Conservation (phyloP, 2,113 vertebrate species). For the Clarias gariepinus region DNA sequence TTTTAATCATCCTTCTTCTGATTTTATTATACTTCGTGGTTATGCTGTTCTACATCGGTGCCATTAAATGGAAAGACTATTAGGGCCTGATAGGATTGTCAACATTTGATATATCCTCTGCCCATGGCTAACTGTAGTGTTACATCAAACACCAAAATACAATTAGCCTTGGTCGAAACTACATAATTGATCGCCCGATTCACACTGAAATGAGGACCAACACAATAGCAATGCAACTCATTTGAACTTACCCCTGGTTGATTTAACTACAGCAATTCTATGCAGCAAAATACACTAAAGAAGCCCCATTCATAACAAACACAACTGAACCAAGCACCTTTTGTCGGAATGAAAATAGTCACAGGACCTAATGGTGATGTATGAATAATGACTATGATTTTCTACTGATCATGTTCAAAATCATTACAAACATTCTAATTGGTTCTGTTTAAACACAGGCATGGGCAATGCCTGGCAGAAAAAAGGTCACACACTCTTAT, state of each 20-base stretch:
- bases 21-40: neutral
- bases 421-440: neutral
- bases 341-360: neutral
- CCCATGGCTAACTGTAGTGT: neutral
- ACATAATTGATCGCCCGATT: neutral
- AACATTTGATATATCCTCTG: neutral
- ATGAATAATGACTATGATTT: neutral
- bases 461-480: too few relatives aligned
- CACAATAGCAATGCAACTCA: neutral
- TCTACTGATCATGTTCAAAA: neutral
- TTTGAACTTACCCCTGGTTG: neutral
- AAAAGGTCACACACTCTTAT: too few relatives aligned
- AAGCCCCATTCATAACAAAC: neutral
- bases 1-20: neutral
- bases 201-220: neutral
- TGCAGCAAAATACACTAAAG: neutral
- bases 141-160: neutral
- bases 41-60: slow-evolving; percentile 28
- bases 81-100: slow-evolving; percentile 42
- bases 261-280: neutral
- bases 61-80: slow-evolving; percentile 19
- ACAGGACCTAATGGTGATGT: neutral
- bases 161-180: neutral
- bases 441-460: too few relatives aligned
- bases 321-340: neutral